Evolutionary conservation across 2,797 vertebrate genomes (phyloP).

Genomic region (Limnodromus scolopaceus): DNA sequence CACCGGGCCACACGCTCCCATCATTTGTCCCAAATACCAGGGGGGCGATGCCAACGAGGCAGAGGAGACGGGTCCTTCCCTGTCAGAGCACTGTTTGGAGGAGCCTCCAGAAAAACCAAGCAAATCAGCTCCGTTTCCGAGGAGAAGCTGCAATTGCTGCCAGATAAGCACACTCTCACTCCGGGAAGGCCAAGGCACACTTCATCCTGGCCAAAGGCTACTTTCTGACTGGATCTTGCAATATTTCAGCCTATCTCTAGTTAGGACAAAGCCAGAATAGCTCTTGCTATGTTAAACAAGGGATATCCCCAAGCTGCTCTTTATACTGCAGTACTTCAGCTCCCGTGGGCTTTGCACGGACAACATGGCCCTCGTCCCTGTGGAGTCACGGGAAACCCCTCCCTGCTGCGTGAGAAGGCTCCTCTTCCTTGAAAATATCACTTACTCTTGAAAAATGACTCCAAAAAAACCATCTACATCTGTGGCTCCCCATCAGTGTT

Average conservation of each 20-base stretch:
- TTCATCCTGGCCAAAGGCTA: neutral
- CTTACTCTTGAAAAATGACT: neutral
- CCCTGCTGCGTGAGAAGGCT: neutral
- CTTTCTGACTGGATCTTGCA: neutral
- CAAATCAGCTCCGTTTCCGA: neutral
- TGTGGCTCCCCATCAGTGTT: neutral
- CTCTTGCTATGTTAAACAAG: neutral
- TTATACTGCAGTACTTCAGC: neutral
- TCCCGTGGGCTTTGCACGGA: neutral
- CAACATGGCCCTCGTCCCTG: accelerated
- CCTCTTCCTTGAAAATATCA: neutral
- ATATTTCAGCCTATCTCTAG: neutral
- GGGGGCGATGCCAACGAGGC: accelerated
- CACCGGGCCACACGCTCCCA: neutral
- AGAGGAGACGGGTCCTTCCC: neutral
- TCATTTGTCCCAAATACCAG: neutral
- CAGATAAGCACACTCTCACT: accelerated
- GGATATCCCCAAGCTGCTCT: neutral
- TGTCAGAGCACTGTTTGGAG: neutral
- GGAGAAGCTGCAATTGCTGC: neutral
- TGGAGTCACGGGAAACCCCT: neutral
- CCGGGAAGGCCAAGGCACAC: neutral
- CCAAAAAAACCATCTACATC: neutral
- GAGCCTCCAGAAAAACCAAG: neutral
- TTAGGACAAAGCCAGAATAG: neutral